Conservation (phyloP, 2,797 vertebrate species). For the Bovichtus diacanthus region DNA sequence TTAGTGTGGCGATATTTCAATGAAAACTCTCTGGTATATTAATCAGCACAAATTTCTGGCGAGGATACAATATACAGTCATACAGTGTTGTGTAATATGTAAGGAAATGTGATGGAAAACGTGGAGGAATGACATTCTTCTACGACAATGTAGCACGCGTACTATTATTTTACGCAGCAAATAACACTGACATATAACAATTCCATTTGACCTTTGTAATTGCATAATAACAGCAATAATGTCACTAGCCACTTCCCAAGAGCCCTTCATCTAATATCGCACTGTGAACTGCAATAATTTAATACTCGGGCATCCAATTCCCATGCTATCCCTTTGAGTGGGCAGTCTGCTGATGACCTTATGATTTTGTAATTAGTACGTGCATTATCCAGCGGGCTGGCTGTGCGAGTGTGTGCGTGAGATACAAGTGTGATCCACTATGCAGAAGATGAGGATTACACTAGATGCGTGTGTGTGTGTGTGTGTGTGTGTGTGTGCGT, state of each 20-base stretch:
- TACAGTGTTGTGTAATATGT: not conserved
- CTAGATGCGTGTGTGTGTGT: slow-evolving; percentile 1
- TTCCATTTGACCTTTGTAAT: slow-evolving; percentile 11
- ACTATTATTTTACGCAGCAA: not conserved
- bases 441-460: slow-evolving; percentile 14
- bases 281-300: slow-evolving; percentile 16
- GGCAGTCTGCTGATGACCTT: slow-evolving; percentile 38
- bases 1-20: slow-evolving; percentile 19
- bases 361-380: slow-evolving; percentile 49
- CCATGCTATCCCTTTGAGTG: slow-evolving; percentile 25
- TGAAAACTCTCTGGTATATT: not conserved
- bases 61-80: not conserved
- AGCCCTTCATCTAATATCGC: slow-evolving; percentile 9
- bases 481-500: slow-evolving; percentile 12
- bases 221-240: slow-evolving; percentile 15
- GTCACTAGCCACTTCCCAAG: not conserved
- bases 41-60: slow-evolving; percentile 1
- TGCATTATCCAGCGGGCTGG: slow-evolving; percentile 19
- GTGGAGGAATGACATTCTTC: not conserved
- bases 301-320: slow-evolving; percentile 14
- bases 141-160: not conserved
- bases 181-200: not conserved
- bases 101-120: not conserved
- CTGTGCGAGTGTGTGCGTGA: slow-evolving; percentile 12
- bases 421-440: slow-evolving; percentile 14